Evolutionary conservation across 2,113 vertebrate species (phyloP).

Genomic region (Trogon surrucura): DNA sequence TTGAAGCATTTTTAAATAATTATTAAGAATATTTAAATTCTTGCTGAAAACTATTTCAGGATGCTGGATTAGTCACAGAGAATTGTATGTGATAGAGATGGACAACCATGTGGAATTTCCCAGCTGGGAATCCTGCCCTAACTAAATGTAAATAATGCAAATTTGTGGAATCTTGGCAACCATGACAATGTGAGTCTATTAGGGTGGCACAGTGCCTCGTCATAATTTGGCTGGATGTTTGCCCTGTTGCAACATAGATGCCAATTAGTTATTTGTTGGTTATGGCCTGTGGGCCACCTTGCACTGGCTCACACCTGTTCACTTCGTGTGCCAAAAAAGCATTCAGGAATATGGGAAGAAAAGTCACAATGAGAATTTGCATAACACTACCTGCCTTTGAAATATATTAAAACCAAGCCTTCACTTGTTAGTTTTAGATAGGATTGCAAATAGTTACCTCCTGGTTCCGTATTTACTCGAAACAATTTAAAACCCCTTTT

Average conservation of each 20-base stretch:
- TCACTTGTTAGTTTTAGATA: neutral
- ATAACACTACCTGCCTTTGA: neutral
- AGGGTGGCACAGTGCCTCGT: conserved; percentile 3
- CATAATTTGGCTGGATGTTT: conserved; percentile 43
- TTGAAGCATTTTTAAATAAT: neutral
- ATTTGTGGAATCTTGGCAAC: conserved; percentile 39
- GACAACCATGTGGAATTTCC: conserved; percentile 35
- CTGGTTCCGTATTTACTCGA: neutral
- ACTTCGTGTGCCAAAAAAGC: neutral
- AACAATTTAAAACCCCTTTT: neutral
- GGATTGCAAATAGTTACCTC: neutral
- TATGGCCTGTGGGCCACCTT: conserved; percentile 42
- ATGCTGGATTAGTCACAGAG: conserved; percentile 7
- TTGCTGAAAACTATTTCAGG: neutral
- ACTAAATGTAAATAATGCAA: conserved; percentile 46
- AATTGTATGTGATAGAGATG: neutral
- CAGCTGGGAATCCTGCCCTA: conserved; percentile 38
- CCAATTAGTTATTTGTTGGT: conserved; percentile 47
- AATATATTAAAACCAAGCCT: neutral
- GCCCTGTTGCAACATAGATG: neutral
- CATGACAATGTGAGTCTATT: neutral
- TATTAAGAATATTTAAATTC: neutral
- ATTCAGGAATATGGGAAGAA: neutral
- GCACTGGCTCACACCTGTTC: conserved; percentile 28
- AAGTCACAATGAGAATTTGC: neutral